These are phyloP conservation scores for Halichoerus grypus DNA, from an alignment of 2,113 vertebrate genomes.

Conservation along the genomic window DNA sequence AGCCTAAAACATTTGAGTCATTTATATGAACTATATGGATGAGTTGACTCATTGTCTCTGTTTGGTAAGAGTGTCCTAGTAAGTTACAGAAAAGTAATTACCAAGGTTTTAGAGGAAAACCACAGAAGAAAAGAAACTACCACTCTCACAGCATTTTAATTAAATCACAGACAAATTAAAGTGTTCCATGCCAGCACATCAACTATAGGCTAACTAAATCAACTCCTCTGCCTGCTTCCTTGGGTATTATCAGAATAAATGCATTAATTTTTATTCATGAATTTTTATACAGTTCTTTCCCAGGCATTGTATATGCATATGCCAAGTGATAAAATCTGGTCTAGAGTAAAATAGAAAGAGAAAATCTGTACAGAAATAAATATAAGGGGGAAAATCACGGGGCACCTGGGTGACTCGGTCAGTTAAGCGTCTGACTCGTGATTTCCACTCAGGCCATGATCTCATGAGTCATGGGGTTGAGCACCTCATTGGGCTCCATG, in stretches of 20 bases:
- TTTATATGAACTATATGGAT: background rate
- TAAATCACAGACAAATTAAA: background rate
- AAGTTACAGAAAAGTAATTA: background rate
- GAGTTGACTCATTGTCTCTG: background rate
- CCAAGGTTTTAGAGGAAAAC: background rate
- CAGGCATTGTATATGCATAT: background rate
- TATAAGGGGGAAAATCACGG: background rate
- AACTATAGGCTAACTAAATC: background rate
- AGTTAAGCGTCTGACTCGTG: background rate
- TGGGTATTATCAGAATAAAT: background rate
- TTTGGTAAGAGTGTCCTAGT: background rate
- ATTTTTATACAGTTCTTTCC: background rate
- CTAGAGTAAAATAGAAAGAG: background rate
- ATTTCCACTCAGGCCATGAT: background rate
- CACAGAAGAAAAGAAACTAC: background rate
- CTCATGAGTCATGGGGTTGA: background rate
- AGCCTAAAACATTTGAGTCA: conserved; percentile 31
- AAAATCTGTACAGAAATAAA: conserved; percentile 36
- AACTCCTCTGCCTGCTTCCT: background rate
- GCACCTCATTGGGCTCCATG: background rate
- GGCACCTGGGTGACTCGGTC: background rate
- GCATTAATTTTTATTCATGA: background rate
- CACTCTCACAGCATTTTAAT: background rate
- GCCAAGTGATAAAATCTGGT: background rate
- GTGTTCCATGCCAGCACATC: no score